Evolutionary conservation across 1,140 invertebrate species (phyloP).

Genomic region (Mycetomoellerius zeteki): DNA sequence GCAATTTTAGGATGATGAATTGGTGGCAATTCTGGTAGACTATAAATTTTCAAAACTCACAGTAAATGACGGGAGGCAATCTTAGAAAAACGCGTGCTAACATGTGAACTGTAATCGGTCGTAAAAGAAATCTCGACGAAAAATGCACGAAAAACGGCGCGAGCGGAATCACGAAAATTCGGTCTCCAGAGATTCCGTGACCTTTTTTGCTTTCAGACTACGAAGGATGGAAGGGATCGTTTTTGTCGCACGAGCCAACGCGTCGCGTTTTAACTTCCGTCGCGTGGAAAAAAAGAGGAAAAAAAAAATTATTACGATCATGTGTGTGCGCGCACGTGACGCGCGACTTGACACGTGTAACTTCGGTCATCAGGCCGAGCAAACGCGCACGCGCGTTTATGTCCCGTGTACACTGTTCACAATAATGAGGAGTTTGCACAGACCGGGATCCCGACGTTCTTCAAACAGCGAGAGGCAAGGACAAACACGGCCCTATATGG

Average conservation of each 20-base stretch:
- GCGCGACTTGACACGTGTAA: slow-evolving; percentile 66
- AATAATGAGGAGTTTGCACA: slow-evolving; percentile 86
- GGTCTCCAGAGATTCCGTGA: background rate
- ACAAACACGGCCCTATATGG: slow-evolving; percentile 80
- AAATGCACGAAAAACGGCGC: background rate
- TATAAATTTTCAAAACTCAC: no score
- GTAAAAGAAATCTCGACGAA: slow-evolving; percentile 8
- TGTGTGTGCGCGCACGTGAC: slow-evolving; percentile 28
- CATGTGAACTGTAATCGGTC: background rate
- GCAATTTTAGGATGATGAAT: no score
- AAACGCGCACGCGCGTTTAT: slow-evolving; percentile 74
- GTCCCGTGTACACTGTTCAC: slow-evolving; percentile 80
- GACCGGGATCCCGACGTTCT: slow-evolving; percentile 84
- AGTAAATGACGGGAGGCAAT: no score
- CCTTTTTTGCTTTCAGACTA: background rate
- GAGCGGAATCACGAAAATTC: slow-evolving; percentile 1
- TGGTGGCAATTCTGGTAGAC: no score
- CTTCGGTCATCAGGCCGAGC: slow-evolving; percentile 33
- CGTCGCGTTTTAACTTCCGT: slow-evolving; percentile 4
- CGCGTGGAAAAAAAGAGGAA: background rate
- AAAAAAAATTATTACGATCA: slow-evolving; percentile 25
- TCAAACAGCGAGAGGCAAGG: slow-evolving; percentile 82
- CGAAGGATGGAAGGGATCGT: background rate
- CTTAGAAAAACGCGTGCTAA: background rate
- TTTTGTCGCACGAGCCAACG: background rate